A percentile compares a stretch with the other conserved stretches of the same genome.
phyloP scores from a whole-genome alignment of 2,888 invertebrate species.

The Pachliopta kotzebuea region DNA sequence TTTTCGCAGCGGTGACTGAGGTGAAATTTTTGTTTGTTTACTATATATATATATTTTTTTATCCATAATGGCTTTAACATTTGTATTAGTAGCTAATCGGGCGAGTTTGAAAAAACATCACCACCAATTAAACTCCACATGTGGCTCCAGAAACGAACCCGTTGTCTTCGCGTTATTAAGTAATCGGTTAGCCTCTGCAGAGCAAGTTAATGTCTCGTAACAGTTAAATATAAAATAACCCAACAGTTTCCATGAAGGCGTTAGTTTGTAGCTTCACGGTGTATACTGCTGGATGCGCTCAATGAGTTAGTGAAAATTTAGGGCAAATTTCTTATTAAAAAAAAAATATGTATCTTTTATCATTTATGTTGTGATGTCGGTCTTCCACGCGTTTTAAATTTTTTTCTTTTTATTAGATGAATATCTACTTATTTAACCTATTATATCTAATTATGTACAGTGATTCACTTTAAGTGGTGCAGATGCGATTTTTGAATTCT shows the following conservation, averaged over 20 bases:
- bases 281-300: slow-evolving; percentile 18
- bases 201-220: too few species aligned
- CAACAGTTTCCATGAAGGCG: slow-evolving; percentile 4
- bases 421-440: slow-evolving; percentile 62
- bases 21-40: neutral
- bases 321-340: slow-evolving; percentile 56
- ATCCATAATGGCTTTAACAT: too few species aligned
- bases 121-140: too few species aligned
- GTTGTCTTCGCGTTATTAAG: too few species aligned
- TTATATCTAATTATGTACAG: slow-evolving; percentile 60
- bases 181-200: too few species aligned
- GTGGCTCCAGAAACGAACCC: too few species aligned
- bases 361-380: slow-evolving; percentile 79
- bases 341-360: slow-evolving; percentile 60
- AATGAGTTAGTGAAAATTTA: slow-evolving; percentile 38
- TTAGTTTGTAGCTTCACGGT: slow-evolving; percentile 16
- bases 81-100: too few species aligned
- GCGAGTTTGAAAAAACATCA: too few species aligned
- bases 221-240: too few species aligned
- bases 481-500: slow-evolving; percentile 44
- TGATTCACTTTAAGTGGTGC: slow-evolving; percentile 49
- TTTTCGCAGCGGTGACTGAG: neutral
- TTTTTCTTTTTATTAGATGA: slow-evolving; percentile 55
- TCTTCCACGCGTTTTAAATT: slow-evolving; percentile 72
- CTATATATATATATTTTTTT: too few species aligned